A percentile compares a stretch with the other conserved stretches of the same genome.
Evolutionary conservation across 1,140 invertebrate genomes (phyloP).

Genomic region (Phymastichus coffea): DNA sequence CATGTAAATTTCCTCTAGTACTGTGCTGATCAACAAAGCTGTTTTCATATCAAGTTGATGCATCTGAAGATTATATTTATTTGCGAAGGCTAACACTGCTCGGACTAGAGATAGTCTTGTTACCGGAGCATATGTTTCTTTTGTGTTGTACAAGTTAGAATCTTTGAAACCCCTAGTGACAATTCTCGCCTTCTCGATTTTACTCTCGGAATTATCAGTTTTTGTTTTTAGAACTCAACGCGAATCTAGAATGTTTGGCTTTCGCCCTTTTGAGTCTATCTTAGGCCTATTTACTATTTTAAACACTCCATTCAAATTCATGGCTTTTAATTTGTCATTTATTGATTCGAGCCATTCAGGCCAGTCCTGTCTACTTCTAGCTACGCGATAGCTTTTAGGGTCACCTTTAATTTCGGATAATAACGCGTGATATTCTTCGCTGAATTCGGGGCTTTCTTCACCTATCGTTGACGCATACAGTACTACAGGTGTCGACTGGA

Average conservation of each 20-base stretch:
- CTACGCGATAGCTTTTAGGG: background rate
- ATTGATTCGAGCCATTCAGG: background rate
- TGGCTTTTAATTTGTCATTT: background rate
- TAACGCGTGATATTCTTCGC: too few relatives aligned
- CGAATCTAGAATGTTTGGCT: slow-evolving; percentile 21
- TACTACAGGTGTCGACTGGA: too few relatives aligned
- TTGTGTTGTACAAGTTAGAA: slow-evolving; percentile 33
- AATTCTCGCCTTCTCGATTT: slow-evolving; percentile 30
- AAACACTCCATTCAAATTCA: background rate
- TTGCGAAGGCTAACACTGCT: slow-evolving; percentile 14
- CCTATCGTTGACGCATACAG: too few relatives aligned
- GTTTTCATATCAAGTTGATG: slow-evolving; percentile 49
- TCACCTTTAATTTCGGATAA: too few relatives aligned
- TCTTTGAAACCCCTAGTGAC: slow-evolving; percentile 39
- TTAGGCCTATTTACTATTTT: too few relatives aligned
- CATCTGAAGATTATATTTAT: slow-evolving; percentile 29
- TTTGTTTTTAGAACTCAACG: slow-evolving; percentile 17
- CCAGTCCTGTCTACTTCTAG: background rate
- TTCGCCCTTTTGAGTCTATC: slow-evolving; percentile 25
- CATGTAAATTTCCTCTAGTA: slow-evolving; percentile 45
- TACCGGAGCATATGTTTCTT: slow-evolving; percentile 39
- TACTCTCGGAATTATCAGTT: background rate
- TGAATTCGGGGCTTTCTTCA: too few relatives aligned
- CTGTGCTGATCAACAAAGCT: slow-evolving; percentile 45
- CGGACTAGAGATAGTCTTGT: slow-evolving; percentile 36